Evolutionary conservation across 2,888 invertebrate species (phyloP).

Genomic region (Psylliodes chrysocephalus): DNA sequence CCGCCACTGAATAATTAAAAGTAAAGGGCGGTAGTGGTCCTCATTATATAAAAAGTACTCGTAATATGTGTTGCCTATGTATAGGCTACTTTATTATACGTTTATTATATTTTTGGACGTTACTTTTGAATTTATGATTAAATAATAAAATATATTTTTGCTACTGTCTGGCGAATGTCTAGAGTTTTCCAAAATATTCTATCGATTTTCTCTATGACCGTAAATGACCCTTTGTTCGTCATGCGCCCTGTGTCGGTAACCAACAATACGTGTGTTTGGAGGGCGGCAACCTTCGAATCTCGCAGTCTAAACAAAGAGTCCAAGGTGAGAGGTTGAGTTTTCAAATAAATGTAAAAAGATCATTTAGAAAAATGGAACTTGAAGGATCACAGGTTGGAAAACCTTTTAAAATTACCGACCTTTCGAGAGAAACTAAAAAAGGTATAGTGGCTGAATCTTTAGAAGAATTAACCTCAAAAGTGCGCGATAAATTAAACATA

Average conservation of each 20-base stretch:
- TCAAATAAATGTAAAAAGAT: conserved; percentile 9
- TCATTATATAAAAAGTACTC: no score
- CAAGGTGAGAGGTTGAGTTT: background rate
- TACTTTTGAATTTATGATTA: no score
- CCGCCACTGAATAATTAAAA: no score
- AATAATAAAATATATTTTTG: background rate
- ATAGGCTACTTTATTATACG: background rate
- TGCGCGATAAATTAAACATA: conserved; percentile 77
- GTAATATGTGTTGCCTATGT: background rate
- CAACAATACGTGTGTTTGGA: conserved; percentile 38
- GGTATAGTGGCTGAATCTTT: conserved; percentile 84
- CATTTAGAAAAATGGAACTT: conserved; percentile 66
- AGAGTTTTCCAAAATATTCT: conserved; percentile 22
- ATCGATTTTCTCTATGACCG: conserved; percentile 46
- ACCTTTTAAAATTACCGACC: conserved; percentile 84
- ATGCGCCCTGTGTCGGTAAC: conserved; percentile 46
- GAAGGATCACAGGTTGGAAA: conserved; percentile 66
- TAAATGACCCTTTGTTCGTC: conserved; percentile 49
- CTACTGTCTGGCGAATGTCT: conserved; percentile 9
- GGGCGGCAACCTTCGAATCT: conserved; percentile 50
- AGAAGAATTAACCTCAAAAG: conserved; percentile 80
- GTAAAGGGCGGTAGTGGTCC: no score
- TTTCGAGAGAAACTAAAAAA: conserved; percentile 82
- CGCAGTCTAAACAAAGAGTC: conserved; percentile 26
- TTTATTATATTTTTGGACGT: no score